Conservation (phyloP, 2,888 invertebrate genomes). For the Ditylenchus weischeri region DNA sequence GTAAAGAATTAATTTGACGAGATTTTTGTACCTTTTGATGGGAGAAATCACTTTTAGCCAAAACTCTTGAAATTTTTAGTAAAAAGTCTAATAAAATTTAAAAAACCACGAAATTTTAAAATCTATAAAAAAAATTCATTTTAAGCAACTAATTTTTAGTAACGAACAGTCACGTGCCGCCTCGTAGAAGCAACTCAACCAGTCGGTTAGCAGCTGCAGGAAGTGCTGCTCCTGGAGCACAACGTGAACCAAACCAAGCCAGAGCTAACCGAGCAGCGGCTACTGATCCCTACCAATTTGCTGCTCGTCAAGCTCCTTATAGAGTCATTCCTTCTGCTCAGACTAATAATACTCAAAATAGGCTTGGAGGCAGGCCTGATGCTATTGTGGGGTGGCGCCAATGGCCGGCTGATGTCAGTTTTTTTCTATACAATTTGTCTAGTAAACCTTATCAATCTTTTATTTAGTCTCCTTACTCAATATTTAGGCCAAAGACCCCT, state of each 20-base stretch:
- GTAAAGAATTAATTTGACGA: no score
- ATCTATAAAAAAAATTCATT: no score
- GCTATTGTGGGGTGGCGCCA: constrained; percentile 1
- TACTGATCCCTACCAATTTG: background rate
- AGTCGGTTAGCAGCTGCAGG: constrained; percentile 9
- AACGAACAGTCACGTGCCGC: background rate
- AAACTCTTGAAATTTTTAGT: no score
- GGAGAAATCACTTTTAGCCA: no score
- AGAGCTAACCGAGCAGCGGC: background rate
- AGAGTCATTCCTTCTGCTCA: background rate
- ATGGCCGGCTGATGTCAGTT: background rate
- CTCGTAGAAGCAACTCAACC: constrained; percentile 3
- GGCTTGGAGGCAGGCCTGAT: background rate
- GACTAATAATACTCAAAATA: background rate
- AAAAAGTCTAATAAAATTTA: no score
- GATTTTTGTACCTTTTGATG: no score
- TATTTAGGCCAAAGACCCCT: constrained; percentile 23
- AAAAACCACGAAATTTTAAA: no score
- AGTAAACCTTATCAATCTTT: background rate
- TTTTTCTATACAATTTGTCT: background rate
- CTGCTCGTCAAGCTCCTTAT: background rate
- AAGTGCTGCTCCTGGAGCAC: background rate
- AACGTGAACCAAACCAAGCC: background rate
- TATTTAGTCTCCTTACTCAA: constrained; percentile 23
- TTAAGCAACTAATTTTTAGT: background rate